Conservation (phyloP, 2,113 vertebrate species). For the Cyanocitta stelleri region DNA sequence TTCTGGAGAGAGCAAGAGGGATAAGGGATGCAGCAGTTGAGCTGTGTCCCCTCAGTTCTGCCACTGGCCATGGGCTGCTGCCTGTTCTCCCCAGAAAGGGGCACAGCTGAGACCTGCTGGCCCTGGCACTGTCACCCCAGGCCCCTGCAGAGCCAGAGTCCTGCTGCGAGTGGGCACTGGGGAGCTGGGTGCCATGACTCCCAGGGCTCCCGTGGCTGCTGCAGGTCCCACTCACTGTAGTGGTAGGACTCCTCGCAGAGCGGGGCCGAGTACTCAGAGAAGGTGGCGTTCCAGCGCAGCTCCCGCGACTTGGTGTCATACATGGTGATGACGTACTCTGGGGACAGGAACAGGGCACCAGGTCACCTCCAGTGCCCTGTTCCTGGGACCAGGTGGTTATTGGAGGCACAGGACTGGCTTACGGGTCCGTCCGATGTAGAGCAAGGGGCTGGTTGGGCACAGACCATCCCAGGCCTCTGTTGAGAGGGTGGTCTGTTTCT, state of each 20-base stretch:
- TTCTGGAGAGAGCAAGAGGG: constrained; percentile 66
- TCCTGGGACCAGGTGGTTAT: rapidly evolving
- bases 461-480: constrained; percentile 83
- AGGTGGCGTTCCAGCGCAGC: constrained; percentile 92
- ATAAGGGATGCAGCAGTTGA: neutral
- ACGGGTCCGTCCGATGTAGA: constrained; percentile 95
- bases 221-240: constrained; percentile 78
- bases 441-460: constrained; percentile 81
- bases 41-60: too few relatives aligned
- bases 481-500: constrained; percentile 89
- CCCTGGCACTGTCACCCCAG: neutral
- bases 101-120: rapidly evolving
- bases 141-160: neutral
- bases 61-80: rapidly evolving
- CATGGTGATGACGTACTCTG: constrained; percentile 96
- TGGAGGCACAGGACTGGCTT: neutral
- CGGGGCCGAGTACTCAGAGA: constrained; percentile 86
- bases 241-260: constrained; percentile 77
- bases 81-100: rapidly evolving
- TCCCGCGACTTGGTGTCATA: constrained; percentile 88
- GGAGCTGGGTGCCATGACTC: neutral
- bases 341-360: neutral
- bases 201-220: rapidly evolving
- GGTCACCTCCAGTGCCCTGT: neutral
- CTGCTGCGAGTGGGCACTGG: rapidly evolving